Conservation (phyloP, 2,113 vertebrate species). For the Turnix velox region DNA sequence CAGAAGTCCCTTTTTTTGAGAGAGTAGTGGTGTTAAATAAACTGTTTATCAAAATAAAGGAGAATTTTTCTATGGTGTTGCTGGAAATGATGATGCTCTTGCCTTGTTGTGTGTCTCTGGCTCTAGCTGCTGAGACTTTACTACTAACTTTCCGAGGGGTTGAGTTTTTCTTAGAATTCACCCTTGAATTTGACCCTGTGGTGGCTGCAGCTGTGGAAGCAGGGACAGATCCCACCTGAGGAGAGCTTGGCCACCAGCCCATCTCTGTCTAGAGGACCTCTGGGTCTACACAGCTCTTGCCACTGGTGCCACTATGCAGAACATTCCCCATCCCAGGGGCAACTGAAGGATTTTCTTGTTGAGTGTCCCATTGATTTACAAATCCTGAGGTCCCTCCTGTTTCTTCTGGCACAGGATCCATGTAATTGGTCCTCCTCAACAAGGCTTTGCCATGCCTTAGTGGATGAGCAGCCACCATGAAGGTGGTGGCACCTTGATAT, state of each 20-base stretch:
- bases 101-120: background rate
- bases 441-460: background rate
- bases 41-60: background rate
- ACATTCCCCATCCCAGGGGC: background rate
- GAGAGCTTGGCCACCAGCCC: background rate
- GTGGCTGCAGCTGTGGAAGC: background rate
- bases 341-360: background rate
- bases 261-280: background rate
- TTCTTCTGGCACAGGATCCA: background rate
- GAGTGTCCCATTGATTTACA: background rate
- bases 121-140: background rate
- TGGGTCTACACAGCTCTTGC: background rate
- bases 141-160: background rate
- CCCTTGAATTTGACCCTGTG: background rate
- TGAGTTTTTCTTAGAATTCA: too few species aligned
- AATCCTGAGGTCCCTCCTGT: background rate
- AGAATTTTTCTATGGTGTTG: background rate
- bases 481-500: background rate
- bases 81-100: background rate
- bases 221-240: background rate
- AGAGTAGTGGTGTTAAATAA: background rate
- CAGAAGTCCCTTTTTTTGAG: constrained; percentile 21
- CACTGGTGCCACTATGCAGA: fast-evolving
- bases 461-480: fast-evolving
- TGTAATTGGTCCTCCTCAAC: background rate